Evolutionary conservation across 2,113 vertebrate genomes (phyloP).

Genomic region (Chloebia gouldiae): DNA sequence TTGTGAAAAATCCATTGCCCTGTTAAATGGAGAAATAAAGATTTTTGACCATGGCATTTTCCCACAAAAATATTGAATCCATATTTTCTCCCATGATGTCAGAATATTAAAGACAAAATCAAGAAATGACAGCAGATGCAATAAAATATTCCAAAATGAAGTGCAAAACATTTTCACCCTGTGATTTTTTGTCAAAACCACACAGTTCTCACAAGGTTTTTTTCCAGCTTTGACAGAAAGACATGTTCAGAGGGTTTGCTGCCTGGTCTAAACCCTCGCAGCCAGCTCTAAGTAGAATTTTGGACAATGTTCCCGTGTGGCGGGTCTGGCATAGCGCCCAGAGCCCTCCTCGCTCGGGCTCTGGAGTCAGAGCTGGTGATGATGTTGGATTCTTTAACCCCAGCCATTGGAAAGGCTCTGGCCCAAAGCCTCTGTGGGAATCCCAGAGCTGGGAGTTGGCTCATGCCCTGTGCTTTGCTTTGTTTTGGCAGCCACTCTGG

Average conservation of each 20-base stretch:
- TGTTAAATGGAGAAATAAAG: background rate
- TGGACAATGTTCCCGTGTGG: background rate
- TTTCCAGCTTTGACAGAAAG: background rate
- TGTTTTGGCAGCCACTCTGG: background rate
- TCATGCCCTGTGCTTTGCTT: background rate
- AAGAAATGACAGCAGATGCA: background rate
- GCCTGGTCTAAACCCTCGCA: background rate
- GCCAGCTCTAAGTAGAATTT: background rate
- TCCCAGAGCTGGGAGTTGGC: background rate
- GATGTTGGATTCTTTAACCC: background rate
- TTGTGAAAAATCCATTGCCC: background rate
- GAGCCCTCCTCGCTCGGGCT: background rate
- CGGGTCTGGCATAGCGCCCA: background rate
- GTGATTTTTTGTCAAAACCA: background rate
- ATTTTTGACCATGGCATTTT: background rate
- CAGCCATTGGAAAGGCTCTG: background rate
- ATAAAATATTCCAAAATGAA: background rate
- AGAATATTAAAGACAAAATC: background rate
- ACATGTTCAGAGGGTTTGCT: background rate
- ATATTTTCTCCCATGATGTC: background rate
- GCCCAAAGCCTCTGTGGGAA: background rate
- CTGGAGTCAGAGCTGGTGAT: background rate
- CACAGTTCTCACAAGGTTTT: background rate
- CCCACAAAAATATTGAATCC: background rate
- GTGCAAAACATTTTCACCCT: background rate